Percentiles rank a stretch among this genome's conserved stretches.
These are phyloP conservation scores for Ylistrum balloti DNA, from an alignment of 1,140 invertebrate species.

Conservation along the genomic window DNA sequence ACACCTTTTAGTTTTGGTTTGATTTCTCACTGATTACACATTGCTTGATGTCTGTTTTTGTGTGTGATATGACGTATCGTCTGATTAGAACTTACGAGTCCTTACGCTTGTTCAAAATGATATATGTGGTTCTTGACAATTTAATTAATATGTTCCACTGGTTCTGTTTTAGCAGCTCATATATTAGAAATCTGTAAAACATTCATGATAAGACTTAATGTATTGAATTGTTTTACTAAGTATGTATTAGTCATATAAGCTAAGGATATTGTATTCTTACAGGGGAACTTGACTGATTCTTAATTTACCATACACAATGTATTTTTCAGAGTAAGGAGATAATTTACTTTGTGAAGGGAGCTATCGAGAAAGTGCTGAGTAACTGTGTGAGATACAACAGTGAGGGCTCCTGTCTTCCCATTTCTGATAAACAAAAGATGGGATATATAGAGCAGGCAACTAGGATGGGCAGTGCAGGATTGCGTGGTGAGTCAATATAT, in stretches of 20 bases:
- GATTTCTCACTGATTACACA: no score
- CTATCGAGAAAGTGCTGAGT: slow-evolving; percentile 93
- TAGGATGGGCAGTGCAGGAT: slow-evolving; percentile 82
- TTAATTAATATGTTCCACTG: no score
- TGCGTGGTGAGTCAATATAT: slow-evolving; percentile 85
- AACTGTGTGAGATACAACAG: slow-evolving; percentile 93
- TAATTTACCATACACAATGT: not conserved
- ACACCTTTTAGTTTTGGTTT: no score
- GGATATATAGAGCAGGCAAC: slow-evolving; percentile 88
- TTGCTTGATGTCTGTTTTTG: no score
- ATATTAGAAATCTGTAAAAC: no score
- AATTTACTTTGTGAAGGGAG: slow-evolving; percentile 97
- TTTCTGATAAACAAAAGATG: slow-evolving; percentile 91
- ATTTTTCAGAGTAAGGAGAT: slow-evolving; percentile 84
- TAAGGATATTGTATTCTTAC: not conserved
- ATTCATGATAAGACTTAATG: no score
- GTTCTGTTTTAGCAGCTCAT: no score
- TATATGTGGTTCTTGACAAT: no score
- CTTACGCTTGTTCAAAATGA: no score
- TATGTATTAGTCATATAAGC: not conserved
- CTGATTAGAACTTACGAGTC: no score
- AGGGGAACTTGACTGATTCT: not conserved
- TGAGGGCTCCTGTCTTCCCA: slow-evolving; percentile 86
- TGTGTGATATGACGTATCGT: no score
- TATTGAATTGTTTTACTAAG: not conserved